phyloP scores from a whole-genome alignment of 2,797 vertebrate species.

The Pseudotriccus pelzelni region DNA sequence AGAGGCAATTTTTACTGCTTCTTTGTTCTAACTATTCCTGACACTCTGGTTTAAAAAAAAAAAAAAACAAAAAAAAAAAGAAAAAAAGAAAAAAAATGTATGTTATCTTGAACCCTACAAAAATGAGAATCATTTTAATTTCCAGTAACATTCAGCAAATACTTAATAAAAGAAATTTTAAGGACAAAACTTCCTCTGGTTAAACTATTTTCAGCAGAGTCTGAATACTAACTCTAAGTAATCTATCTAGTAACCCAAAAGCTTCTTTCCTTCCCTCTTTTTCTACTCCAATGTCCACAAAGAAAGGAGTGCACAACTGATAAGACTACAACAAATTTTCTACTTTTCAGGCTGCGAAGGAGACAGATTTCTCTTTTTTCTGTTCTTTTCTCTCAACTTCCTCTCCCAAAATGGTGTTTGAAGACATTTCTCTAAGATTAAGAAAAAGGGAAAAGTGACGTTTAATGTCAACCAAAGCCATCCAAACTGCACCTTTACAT shows the following conservation, averaged over 20 bases:
- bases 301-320: not conserved
- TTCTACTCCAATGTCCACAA: not conserved
- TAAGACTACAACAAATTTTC: not conserved
- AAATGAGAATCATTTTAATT: not conserved
- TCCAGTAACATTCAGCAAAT: slow-evolving; percentile 24
- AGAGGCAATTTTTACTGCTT: not conserved
- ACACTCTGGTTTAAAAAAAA: not conserved
- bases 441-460: not conserved
- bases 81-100: not conserved
- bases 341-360: not conserved
- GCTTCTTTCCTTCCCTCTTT: not conserved
- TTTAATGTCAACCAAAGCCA: not conserved
- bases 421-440: not conserved
- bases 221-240: not conserved
- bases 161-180: not conserved
- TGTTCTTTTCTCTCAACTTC: not conserved
- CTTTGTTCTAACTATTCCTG: not conserved
- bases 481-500: not conserved
- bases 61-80: too few species aligned
- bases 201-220: not conserved
- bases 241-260: not conserved
- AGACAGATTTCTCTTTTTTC: not conserved
- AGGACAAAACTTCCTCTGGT: not conserved
- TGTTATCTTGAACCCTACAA: not conserved
- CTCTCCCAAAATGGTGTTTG: not conserved